A percentile compares a stretch with the other conserved stretches of the same genome.
Evolutionary conservation across 2,888 invertebrate genomes (phyloP).

Genomic region (Sarcophaga carnaria): DNA sequence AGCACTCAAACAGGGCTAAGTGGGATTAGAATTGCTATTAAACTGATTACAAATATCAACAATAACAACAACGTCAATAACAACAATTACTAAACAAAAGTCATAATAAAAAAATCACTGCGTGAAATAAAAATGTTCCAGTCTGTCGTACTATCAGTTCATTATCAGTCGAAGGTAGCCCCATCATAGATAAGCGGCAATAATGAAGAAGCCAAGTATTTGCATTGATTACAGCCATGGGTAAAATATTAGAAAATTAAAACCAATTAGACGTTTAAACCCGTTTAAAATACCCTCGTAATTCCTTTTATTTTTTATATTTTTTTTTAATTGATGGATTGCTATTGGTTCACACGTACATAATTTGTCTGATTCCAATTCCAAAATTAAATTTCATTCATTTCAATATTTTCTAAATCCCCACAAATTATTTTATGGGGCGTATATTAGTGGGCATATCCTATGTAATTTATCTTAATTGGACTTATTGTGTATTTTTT

Average conservation of each 20-base stretch:
- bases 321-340: not conserved
- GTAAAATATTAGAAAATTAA: constrained; percentile 12
- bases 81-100: too few species aligned
- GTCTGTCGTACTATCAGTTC: not conserved
- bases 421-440: not conserved
- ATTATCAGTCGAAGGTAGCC: constrained; percentile 4
- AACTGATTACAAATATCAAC: not conserved
- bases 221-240: not conserved
- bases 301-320: not conserved
- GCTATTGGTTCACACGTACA: not conserved
- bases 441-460: too few species aligned
- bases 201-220: not conserved
- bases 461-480: too few species aligned
- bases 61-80: not conserved
- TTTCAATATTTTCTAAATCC: not conserved
- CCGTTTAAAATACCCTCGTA: not conserved
- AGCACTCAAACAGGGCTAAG: not conserved
- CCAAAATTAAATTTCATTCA: not conserved
- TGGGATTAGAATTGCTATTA: constrained; percentile 18
- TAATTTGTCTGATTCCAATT: constrained; percentile 1
- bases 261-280: not conserved
- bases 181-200: not conserved
- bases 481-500: too few species aligned
- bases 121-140: not conserved
- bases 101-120: not conserved